phyloP scores from a whole-genome alignment of 2,888 invertebrate species.

The Anthophora plumipes region DNA sequence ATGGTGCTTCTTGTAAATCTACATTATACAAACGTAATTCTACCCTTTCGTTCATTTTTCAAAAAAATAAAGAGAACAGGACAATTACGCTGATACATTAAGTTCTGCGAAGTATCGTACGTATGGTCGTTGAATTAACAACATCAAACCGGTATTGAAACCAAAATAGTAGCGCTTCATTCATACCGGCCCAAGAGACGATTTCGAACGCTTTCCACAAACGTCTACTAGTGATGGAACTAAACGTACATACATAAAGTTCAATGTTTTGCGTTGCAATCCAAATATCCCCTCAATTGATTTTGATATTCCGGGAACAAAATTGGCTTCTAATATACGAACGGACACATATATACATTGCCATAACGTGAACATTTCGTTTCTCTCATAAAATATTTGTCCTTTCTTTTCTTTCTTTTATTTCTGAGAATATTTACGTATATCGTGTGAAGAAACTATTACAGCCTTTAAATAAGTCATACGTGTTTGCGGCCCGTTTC shows the following conservation, averaged over 20 bases:
- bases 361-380: no score
- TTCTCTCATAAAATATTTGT: no score
- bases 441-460: no score
- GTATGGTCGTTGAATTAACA: slow-evolving; percentile 8
- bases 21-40: background rate
- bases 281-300: no score
- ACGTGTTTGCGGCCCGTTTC: no score
- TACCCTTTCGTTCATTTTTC: background rate
- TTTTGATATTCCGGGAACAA: no score
- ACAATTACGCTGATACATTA: background rate
- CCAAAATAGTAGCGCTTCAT: slow-evolving; percentile 39
- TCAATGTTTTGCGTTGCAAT: no score
- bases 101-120: background rate
- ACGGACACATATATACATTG: no score
- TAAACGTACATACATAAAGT: background rate
- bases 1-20: background rate
- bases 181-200: slow-evolving; percentile 25
- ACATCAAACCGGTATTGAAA: slow-evolving; percentile 16
- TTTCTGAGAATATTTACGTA: no score
- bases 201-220: slow-evolving; percentile 21
- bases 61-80: background rate
- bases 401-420: no score
- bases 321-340: no score
- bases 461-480: no score
- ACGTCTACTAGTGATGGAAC: slow-evolving; percentile 9